Base-by-base conservation (phyloP, 2,888 invertebrate species). In the Hirtodrosophila trivittata region DNA sequence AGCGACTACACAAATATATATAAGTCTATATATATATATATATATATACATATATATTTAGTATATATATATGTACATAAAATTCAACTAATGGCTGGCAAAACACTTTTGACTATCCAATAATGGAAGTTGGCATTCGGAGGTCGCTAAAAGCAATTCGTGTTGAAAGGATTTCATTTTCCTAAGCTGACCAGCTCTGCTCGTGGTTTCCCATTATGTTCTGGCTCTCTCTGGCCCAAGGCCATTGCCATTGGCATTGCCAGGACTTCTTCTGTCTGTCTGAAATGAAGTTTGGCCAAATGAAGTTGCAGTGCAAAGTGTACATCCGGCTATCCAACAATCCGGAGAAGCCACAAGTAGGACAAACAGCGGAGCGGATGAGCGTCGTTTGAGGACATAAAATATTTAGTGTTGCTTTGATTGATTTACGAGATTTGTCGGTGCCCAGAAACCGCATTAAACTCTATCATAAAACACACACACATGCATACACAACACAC, bases 151-250 rank as follows among this genome's bases (percentile, higher is more conserved):
- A 66, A 84, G 85, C 75, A 64, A 63, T 85, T 63, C 82, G 52
- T 75, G 86, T 51, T 80, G 83, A 80, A 80, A 87, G 83, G 83
- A 77, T 85, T 80, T 80, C 64, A 59, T 60, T 55, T 64, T 43
- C 49, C 55, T 50, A 75, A 60, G 65, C 83, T 82, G 83, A 58
- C 83, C 83, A 65, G 18, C 39, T 39, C 16, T 25, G 12, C 13
- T 38, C 5, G 56, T 57, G 26, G 52, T 28, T 43, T 21, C 49
- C 37, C 43, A 70, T 54, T 58, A 45, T 35, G 46, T 35, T 42
- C 10, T n/a, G n/a, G 43, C 37, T 25, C 39, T n/a, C n/a, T n/a
- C n/a, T n/a, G n/a, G n/a, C n/a, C n/a, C n/a, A n/a, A n/a, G n/a
- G n/a, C n/a, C n/a, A n/a, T n/a, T n/a, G n/a, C n/a, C n/a, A n/a